Base-by-base conservation (phyloP, 1,140 invertebrate species). In the Anastrepha obliqua region DNA sequence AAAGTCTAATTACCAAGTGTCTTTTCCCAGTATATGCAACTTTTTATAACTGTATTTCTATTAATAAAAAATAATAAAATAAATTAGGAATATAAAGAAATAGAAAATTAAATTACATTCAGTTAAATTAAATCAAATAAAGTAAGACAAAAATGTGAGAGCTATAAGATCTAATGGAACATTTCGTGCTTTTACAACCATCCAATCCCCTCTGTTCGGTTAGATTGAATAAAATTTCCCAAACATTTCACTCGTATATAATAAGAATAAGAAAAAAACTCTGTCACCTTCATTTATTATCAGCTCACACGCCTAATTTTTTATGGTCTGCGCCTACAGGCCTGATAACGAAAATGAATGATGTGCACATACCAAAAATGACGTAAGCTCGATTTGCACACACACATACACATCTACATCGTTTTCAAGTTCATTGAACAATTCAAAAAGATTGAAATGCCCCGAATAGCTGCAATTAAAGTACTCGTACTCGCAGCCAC, bases 381-480 rank as follows among this genome's bases (percentile, higher is more conserved):
- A 55, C 74, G 51, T 58, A 81, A 47, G 42, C 15, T 5, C 47
- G 8, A 78, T n/a, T 55, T 29, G 29, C 20, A 81, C 51, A 55
- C 7, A 55, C 7, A 29, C 20, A 81, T 81, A 39, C 20, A 67
- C 3, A 67, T 39, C 6, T 9, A 67, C 64, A 67, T 29, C 44
- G 7, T 81, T 81, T 81, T 81, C 74, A 81, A 81, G 74, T 81
- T 81, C 74, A 81, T 81, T 81, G 74, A 81, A 55, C 74, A 81
- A 81, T 55, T 47, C 29, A 74, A 55, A 51, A 55, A 11, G n/a
- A 29, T 58, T 29, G 13, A 20, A 81, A 81, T 58, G 74, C 55
- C 47, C 55, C 51, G 47, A 81, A 55, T 20, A 13, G 51, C 74
- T 44, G 42, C 6, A 44, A 29, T 8, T 44, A 29, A 58, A 29